Base-by-base conservation (phyloP, 2,888 invertebrate genomes). In the Pammene aurita region DNA sequence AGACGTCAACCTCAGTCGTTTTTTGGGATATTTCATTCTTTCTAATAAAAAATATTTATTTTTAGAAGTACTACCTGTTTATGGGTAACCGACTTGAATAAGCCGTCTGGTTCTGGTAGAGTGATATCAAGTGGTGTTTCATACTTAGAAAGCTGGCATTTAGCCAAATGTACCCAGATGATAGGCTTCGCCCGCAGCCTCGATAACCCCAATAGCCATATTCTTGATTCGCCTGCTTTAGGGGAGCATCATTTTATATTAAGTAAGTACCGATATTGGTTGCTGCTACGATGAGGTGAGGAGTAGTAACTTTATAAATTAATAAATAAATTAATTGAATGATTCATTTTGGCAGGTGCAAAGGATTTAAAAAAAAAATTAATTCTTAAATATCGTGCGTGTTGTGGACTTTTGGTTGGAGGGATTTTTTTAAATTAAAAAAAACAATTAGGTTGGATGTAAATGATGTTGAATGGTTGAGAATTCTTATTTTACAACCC, bases 121-220 rank as follows among this genome's bases (percentile, higher is more conserved):
- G 26, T 57, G 18, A 57, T 18, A 13, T 26, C 41, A 38, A 46
- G 18, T 48, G 10, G 5, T 48, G 60, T 61, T 16, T 48, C 60
- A 48, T 26, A 26, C 26, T 26, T 60, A 48, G 60, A 48, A 48
- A 35, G 60, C 48, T 61, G 60, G 60, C 60, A 61, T 14, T 48
- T 38, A 11, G 48, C 60, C 60, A 61, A 48, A 48, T n/a, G 34
- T 35, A 11, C 11, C 34, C 34, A 48, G 26, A 26, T 26, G 60
- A 46, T 48, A 48, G 48, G 60, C 46, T 61, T 48, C 34, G 35
- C 60, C 48, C 35, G 48, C 48, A 48, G 35, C 34, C 35, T 35
- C 16, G 34, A 61, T 61, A 61, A 35, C 48, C 46, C 34, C 60
- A 48, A 61, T 61, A 44, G 35, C 60, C 14, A 16, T 35, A 48